These are phyloP conservation scores for Heliconius hermathena DNA, from an alignment of 1,140 invertebrate species.

Conservation along the genomic window DNA sequence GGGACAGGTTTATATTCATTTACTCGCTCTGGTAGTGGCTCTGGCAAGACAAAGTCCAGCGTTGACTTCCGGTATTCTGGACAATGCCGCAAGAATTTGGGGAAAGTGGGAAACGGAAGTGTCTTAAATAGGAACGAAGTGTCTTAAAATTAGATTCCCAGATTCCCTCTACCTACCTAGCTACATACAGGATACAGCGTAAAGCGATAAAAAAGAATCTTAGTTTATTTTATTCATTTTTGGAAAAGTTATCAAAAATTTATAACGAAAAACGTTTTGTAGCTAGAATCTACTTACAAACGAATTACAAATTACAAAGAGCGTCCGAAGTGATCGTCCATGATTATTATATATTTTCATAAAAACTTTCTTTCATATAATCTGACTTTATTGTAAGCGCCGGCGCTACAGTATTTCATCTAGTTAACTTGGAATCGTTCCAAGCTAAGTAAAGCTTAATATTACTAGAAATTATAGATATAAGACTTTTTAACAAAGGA, in stretches of 20 bases:
- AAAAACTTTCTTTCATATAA: constrained; percentile 38
- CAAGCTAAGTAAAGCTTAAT: constrained; percentile 30
- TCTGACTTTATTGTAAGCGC: constrained; percentile 35
- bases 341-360: constrained; percentile 29
- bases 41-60: background rate
- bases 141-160: too few relatives aligned
- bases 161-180: too few relatives aligned
- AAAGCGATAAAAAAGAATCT: too few relatives aligned
- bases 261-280: background rate
- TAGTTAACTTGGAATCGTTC: constrained; percentile 34
- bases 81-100: too few relatives aligned
- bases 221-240: too few relatives aligned
- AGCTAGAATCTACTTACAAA: background rate
- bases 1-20: background rate
- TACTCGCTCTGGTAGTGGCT: background rate
- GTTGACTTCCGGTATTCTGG: too few relatives aligned
- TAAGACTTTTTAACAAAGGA: constrained; percentile 32
- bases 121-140: too few relatives aligned
- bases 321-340: background rate
- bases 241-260: background rate
- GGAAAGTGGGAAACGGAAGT: too few relatives aligned
- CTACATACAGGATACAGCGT: too few relatives aligned
- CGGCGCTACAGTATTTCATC: constrained; percentile 34
- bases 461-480: constrained; percentile 32
- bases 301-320: background rate